A percentile compares a stretch with the other conserved stretches of the same genome.
These are phyloP conservation scores for Congeria kusceri DNA, from an alignment of 2,888 invertebrate genomes.

Conservation along the genomic window DNA sequence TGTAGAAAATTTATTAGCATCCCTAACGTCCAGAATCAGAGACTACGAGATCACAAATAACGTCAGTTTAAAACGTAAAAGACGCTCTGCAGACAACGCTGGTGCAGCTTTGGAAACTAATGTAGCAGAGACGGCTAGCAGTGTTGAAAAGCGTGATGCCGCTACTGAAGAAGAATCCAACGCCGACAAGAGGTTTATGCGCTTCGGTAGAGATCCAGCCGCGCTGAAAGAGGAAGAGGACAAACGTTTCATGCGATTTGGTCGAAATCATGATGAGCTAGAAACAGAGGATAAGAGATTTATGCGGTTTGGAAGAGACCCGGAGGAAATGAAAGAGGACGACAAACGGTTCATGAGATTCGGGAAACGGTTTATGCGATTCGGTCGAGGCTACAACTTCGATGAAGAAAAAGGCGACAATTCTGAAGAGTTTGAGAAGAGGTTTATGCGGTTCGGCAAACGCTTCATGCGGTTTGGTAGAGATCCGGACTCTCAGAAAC, in stretches of 20 bases:
- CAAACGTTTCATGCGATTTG: conserved; percentile 67
- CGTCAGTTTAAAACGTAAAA: conserved; percentile 61
- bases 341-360: conserved; percentile 75
- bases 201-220: conserved; percentile 71
- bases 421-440: conserved; percentile 62
- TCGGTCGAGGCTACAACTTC: conserved; percentile 60
- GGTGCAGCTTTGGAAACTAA: conserved; percentile 21
- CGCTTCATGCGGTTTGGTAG: conserved; percentile 73
- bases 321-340: conserved; percentile 52
- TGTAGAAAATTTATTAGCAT: conserved; percentile 65
- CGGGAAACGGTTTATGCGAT: conserved; percentile 71
- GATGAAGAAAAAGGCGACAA: conserved; percentile 62
- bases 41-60: conserved; percentile 61
- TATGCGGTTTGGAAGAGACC: conserved; percentile 76
- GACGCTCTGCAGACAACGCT: conserved; percentile 59
- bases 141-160: conserved; percentile 64
- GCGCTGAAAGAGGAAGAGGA: conserved; percentile 40
- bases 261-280: conserved; percentile 34
- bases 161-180: conserved; percentile 28
- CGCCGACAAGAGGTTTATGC: conserved; percentile 73
- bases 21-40: conserved; percentile 58
- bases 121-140: conserved; percentile 33
- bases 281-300: conserved; percentile 71
- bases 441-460: conserved; percentile 72
- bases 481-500: conserved; percentile 62